phyloP scores from a whole-genome alignment of 1,140 invertebrate genomes.

The silkworm (Bombyx mori) region DNA sequence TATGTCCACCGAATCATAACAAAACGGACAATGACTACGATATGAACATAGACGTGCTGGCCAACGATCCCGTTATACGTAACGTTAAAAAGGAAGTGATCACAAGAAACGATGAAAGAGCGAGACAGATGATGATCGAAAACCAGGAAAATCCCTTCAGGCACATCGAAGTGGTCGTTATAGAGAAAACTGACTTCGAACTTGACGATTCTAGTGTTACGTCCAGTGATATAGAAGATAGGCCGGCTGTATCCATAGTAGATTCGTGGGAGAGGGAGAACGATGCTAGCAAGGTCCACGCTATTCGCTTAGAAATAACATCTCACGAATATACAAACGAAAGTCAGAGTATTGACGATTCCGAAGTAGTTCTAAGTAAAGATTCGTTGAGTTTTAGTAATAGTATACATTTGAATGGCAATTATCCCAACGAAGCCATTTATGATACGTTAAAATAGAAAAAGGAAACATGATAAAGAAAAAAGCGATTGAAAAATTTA shows the following conservation, averaged over 20 bases:
- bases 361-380: conserved; percentile 50
- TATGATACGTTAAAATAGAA: conserved; percentile 65
- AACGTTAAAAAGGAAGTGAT: conserved; percentile 64
- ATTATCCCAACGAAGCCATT: conserved; percentile 68
- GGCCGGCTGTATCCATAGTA: conserved; percentile 55
- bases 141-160: conserved; percentile 64
- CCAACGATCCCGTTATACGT: conserved; percentile 61
- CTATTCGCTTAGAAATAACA: conserved; percentile 63
- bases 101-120: conserved; percentile 55
- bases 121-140: conserved; percentile 54
- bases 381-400: conserved; percentile 67
- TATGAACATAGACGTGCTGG: conserved; percentile 50
- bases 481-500: too few species aligned
- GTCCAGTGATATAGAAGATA: conserved; percentile 56
- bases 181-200: conserved; percentile 63
- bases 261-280: conserved; percentile 55
- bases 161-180: conserved; percentile 70
- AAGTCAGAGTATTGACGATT: conserved; percentile 38
- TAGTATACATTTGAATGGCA: conserved; percentile 69
- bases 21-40: conserved; percentile 55
- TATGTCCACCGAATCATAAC: conserved; percentile 64
- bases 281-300: conserved; percentile 52
- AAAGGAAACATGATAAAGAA: too few species aligned
- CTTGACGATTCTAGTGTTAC: conserved; percentile 55
- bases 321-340: conserved; percentile 55